Conservation (phyloP, 2,888 invertebrate genomes). For the Drosophila setosimentum region DNA sequence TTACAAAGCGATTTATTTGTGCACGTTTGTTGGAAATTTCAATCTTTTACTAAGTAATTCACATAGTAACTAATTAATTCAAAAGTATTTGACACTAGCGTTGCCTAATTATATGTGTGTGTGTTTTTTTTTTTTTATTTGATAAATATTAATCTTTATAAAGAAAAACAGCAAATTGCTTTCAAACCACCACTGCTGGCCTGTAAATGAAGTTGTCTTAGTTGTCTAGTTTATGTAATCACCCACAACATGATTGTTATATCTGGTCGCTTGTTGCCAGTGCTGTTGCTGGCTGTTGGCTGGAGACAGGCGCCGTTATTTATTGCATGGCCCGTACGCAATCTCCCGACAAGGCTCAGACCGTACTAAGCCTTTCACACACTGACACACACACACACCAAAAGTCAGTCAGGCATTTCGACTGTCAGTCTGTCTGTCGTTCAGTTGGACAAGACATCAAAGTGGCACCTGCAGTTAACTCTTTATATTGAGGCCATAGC, state of each 20-base stretch:
- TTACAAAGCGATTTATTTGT: constrained; percentile 59
- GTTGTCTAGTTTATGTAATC: constrained; percentile 74
- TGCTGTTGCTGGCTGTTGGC: constrained; percentile 14
- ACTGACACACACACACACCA: neutral
- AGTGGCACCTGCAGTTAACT: constrained; percentile 58
- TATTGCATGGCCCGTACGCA: constrained; percentile 55
- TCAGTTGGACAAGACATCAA: constrained; percentile 41
- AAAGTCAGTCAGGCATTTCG: constrained; percentile 24
- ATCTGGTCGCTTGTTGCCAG: constrained; percentile 35
- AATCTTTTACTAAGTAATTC: constrained; percentile 17
- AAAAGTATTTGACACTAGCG: constrained; percentile 36
- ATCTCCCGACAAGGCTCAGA: constrained; percentile 21
- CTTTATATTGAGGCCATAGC: constrained; percentile 33
- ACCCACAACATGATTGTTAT: constrained; percentile 79
- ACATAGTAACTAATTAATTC: constrained; percentile 29
- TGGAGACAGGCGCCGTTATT: constrained; percentile 50
- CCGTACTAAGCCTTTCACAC: constrained; percentile 49
- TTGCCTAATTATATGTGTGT: constrained; percentile 51
- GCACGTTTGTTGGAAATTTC: constrained; percentile 27
- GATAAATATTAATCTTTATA: constrained; percentile 16
- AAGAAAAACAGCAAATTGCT: constrained; percentile 71
- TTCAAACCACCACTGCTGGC: constrained; percentile 55
- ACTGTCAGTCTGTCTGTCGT: constrained; percentile 23
- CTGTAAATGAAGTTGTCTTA: constrained; percentile 71
- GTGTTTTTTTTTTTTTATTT: neutral